Conservation (phyloP, 1,140 invertebrate species). For the Schmidtea mediterranea region DNA sequence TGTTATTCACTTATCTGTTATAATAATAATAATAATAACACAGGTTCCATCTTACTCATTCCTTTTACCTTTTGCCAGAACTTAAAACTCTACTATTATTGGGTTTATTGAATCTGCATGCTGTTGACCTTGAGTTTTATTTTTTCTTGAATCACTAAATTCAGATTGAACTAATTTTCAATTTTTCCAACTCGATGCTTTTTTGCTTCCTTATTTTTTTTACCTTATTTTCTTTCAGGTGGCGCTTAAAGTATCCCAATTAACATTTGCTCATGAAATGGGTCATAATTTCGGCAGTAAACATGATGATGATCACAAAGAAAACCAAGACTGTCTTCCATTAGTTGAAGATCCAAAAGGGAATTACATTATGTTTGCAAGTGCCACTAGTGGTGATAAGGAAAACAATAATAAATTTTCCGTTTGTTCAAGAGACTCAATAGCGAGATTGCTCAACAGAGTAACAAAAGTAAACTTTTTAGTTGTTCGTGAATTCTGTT, state of each 20-base stretch:
- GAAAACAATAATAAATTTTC: slow-evolving; percentile 24
- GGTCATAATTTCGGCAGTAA: slow-evolving; percentile 88
- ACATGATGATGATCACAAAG: slow-evolving; percentile 13
- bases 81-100: too few relatives aligned
- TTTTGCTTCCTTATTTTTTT: too few relatives aligned
- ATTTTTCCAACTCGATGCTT: too few relatives aligned
- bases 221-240: too few relatives aligned
- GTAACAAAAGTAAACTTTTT: slow-evolving; percentile 46
- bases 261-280: slow-evolving; percentile 92
- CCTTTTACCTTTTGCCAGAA: too few relatives aligned
- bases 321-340: neutral
- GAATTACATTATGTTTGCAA: slow-evolving; percentile 49
- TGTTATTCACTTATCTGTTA: too few relatives aligned
- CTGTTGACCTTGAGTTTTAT: too few relatives aligned
- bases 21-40: too few relatives aligned
- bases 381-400: slow-evolving; percentile 24
- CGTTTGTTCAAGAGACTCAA: slow-evolving; percentile 52
- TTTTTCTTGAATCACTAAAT: too few relatives aligned
- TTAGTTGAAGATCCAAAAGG: slow-evolving; percentile 49
- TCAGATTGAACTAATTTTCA: too few relatives aligned
- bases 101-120: too few relatives aligned
- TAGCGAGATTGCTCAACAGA: slow-evolving; percentile 36
- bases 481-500: slow-evolving; percentile 9
- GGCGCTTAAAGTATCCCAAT: slow-evolving; percentile 54
- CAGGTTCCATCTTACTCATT: too few relatives aligned